A percentile compares a stretch with the other conserved stretches of the same genome.
Evolutionary conservation across 2,888 invertebrate genomes (phyloP).

Genomic region (Byasa hedistus): DNA sequence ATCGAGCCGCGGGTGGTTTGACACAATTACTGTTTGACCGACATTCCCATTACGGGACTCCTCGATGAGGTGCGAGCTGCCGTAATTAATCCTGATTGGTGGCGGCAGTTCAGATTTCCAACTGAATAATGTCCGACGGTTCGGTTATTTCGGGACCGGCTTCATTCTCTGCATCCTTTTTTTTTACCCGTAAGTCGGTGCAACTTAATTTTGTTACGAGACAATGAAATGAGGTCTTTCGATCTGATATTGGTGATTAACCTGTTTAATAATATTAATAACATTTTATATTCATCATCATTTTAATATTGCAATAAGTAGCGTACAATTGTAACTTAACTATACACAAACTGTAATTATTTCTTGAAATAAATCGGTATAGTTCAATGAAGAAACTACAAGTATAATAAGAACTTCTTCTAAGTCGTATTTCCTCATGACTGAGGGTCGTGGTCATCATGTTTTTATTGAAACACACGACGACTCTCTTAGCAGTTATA

Average conservation of each 20-base stretch:
- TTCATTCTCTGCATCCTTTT: constrained; percentile 12
- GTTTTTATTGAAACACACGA: too few relatives aligned
- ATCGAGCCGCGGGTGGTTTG: constrained; percentile 54
- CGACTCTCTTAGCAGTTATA: too few relatives aligned
- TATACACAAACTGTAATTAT: too few relatives aligned
- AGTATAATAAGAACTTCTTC: too few relatives aligned
- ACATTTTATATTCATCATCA: too few relatives aligned
- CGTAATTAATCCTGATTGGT: constrained; percentile 28
- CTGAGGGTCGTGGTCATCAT: too few relatives aligned
- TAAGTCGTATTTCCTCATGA: too few relatives aligned
- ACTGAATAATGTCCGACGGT: constrained; percentile 23
- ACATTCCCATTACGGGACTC: constrained; percentile 42
- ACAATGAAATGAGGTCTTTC: not conserved
- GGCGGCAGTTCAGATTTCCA: constrained; percentile 27
- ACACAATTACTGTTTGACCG: constrained; percentile 67
- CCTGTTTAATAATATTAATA: too few relatives aligned
- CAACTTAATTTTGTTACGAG: constrained; percentile 4
- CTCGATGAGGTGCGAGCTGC: constrained; percentile 33
- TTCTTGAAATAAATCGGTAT: too few relatives aligned
- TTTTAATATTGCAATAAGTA: too few relatives aligned
- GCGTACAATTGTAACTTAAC: too few relatives aligned
- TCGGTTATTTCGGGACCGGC: constrained; percentile 19
- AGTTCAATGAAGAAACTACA: too few relatives aligned
- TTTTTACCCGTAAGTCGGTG: constrained; percentile 18
- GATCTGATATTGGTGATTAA: not conserved